These are phyloP conservation scores for Paradisaea rubra DNA, from an alignment of 2,113 vertebrate species.

Conservation along the genomic window DNA sequence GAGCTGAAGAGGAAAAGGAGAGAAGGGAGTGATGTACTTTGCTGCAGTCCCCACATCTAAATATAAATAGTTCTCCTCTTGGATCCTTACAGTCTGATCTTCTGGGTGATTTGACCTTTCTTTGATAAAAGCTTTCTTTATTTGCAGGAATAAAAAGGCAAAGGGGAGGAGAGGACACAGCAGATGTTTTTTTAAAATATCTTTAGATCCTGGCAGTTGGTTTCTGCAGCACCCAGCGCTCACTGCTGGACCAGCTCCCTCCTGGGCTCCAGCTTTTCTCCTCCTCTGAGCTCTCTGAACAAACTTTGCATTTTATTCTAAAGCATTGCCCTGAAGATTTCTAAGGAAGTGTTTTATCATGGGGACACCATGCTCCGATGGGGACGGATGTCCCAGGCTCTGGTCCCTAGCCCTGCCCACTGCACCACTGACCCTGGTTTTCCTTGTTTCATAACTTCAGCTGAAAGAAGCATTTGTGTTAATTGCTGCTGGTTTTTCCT, in stretches of 20 bases:
- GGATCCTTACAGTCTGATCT: background rate
- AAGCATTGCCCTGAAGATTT: background rate
- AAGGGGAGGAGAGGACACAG: background rate
- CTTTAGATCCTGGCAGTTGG: background rate
- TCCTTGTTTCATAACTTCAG: background rate
- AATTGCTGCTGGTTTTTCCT: background rate
- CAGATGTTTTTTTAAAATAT: background rate
- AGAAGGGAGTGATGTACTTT: background rate
- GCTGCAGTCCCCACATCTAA: background rate
- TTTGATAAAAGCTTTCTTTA: conserved; percentile 39
- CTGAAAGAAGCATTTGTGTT: background rate
- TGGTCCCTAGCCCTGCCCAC: background rate
- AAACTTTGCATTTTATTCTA: background rate
- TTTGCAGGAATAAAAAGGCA: conserved; percentile 6
- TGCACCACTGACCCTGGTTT: background rate
- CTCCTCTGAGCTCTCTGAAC: background rate
- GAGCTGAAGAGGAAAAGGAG: background rate
- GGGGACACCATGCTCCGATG: background rate
- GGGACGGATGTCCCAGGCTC: background rate
- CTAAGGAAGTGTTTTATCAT: background rate
- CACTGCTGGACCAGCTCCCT: background rate
- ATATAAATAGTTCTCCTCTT: background rate
- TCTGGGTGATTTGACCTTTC: conserved; percentile 32
- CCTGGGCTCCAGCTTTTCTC: background rate
- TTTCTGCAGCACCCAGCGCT: background rate